These are phyloP conservation scores for Epizoanthus stellaris DNA, from an alignment of 92 coral and sea anemone genomes.

Conservation along the genomic window DNA sequence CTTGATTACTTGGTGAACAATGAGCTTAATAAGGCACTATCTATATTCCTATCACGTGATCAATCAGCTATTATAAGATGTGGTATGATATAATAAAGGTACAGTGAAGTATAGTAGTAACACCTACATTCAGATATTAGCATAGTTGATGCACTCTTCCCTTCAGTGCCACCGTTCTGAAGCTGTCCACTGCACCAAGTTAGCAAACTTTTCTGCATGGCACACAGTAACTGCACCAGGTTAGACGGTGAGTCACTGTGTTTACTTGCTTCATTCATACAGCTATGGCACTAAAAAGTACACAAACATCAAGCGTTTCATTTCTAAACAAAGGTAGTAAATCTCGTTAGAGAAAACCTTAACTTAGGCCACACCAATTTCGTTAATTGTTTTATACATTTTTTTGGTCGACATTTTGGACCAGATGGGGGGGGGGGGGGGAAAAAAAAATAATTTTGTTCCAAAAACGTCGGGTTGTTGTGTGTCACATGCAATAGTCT, in stretches of 20 bases:
- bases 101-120: not conserved
- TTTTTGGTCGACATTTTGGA: no score
- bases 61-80: no score
- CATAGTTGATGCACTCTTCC: constrained; percentile 63
- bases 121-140: constrained; percentile 76
- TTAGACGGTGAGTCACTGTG: constrained; percentile 81
- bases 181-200: constrained; percentile 89
- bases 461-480: no score
- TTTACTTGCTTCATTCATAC: constrained; percentile 62
- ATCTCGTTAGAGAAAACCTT: not conserved
- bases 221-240: constrained; percentile 94
- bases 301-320: not conserved
- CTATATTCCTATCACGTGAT: no score
- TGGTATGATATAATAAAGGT: no score
- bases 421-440: no score
- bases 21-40: no score
- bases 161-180: constrained; percentile 63
- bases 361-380: not conserved
- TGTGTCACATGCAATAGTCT: no score
- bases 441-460: no score
- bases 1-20: no score
- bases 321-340: not conserved
- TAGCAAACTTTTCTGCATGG: constrained; percentile 96
- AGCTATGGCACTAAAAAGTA: constrained; percentile 70
- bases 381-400: no score